phyloP scores from a whole-genome alignment of 2,113 vertebrate species.

The Pelusios castaneus region DNA sequence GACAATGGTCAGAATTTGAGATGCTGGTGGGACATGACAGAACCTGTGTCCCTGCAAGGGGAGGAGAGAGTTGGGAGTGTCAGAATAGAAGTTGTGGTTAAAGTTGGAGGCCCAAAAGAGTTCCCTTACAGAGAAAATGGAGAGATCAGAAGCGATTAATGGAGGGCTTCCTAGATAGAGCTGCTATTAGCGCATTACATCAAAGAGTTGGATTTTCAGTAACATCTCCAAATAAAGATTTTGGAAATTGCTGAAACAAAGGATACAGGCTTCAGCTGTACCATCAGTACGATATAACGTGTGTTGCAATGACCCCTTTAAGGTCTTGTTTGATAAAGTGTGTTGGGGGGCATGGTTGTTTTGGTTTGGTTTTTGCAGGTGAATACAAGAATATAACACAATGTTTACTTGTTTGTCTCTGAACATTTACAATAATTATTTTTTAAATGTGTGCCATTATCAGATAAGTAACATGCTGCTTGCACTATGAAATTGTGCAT shows the following conservation, averaged over 20 bases:
- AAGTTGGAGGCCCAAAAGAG: not conserved
- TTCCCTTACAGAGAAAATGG: not conserved
- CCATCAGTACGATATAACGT: not conserved
- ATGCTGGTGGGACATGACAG: not conserved
- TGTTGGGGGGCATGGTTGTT: not conserved
- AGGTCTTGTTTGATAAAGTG: not conserved
- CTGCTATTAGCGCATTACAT: not conserved
- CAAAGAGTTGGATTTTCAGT: not conserved
- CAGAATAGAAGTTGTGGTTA: not conserved
- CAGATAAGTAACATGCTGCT: not conserved
- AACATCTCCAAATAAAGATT: not conserved
- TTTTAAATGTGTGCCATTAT: not conserved
- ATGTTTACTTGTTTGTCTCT: not conserved
- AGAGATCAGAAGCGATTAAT: not conserved
- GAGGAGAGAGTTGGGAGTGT: not conserved
- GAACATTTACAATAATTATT: not conserved
- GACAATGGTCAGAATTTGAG: not conserved
- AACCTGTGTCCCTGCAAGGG: fast-evolving
- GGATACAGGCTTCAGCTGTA: not conserved
- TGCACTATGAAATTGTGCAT: not conserved
- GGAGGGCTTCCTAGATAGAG: not conserved
- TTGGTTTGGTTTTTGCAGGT: not conserved
- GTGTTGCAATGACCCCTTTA: not conserved
- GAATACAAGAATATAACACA: not conserved
- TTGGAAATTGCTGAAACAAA: not conserved